A percentile compares a stretch with the other conserved stretches of the same genome.
These are phyloP conservation scores for Colistium nudipinnis DNA, from an alignment of 2,113 vertebrate species.

Conservation along the genomic window DNA sequence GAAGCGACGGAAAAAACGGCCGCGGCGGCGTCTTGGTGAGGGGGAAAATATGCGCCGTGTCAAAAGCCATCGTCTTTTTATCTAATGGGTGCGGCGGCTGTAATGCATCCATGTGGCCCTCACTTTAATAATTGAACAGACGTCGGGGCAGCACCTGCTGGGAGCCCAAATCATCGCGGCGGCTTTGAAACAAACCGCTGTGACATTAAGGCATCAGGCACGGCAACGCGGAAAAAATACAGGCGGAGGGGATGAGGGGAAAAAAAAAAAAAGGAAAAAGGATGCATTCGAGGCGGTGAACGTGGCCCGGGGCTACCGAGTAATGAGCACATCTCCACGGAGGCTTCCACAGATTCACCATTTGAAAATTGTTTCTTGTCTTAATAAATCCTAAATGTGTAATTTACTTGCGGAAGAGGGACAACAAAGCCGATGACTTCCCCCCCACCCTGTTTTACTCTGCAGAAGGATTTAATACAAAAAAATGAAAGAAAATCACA, in stretches of 20 bases:
- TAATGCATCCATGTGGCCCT: slow-evolving; percentile 87
- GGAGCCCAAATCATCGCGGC: slow-evolving; percentile 90
- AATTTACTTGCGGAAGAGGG: slow-evolving; percentile 92
- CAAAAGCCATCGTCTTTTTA: slow-evolving; percentile 87
- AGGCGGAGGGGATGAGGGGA: slow-evolving; percentile 80
- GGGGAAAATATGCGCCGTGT: slow-evolving; percentile 85
- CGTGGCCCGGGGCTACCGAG: slow-evolving; percentile 93
- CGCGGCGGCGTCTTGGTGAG: slow-evolving; percentile 81
- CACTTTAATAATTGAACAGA: slow-evolving; percentile 96
- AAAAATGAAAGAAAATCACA: not conserved
- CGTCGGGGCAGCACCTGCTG: slow-evolving; percentile 93
- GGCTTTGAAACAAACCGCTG: slow-evolving; percentile 92
- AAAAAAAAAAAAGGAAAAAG: slow-evolving; percentile 83
- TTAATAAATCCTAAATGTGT: slow-evolving; percentile 99
- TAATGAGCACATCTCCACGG: slow-evolving; percentile 97
- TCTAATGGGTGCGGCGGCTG: slow-evolving; percentile 86
- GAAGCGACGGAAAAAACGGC: slow-evolving; percentile 48
- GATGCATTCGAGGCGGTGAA: slow-evolving; percentile 88
- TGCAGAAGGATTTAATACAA: slow-evolving; percentile 58
- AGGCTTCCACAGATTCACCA: slow-evolving; percentile 89
- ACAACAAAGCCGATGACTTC: slow-evolving; percentile 90
- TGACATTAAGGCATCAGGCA: slow-evolving; percentile 89
- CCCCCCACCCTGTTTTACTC: slow-evolving; percentile 66
- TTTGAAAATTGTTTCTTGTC: slow-evolving; percentile 98
- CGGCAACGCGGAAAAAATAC: slow-evolving; percentile 85